Evolutionary conservation across 2,113 vertebrate genomes (phyloP), one percentile per base, ranked within the genome.

Genomic region (Sander vitreus): DNA sequence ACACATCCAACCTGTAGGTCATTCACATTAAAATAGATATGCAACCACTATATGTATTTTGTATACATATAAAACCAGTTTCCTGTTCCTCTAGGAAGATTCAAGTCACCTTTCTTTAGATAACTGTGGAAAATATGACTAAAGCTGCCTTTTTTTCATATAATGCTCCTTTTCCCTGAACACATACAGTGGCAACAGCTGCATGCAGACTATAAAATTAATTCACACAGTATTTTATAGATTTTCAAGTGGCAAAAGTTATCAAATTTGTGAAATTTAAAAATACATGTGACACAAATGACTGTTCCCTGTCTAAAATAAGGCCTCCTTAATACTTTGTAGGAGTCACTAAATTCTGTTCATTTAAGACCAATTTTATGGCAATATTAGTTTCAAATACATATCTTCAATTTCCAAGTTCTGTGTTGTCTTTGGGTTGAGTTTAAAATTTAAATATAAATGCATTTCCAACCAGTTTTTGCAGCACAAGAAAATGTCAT

Each of bases 21-120:
- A 67, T 76, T 78, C 70, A 83, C 76, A 79, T 68, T 45, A 33
- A 54, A 72, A 48, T 43, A 57, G 23, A 76, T 64, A n/a, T 25
- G 23, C 21, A 70, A 50, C 6, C 6, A 68, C 8, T 9, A 23
- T 19, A 45, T 62, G 13, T 36, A 63, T 72, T 36, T 76, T n/a
- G 53, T 59, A 33, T 25, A 50, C 43, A 47, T 4, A 80, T 10
- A 58, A 36, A 60, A 72, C 50, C 7, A 47, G 30, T 27, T 59
- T 2, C 12, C 1, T 0, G 1, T 16, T 33, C 33, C 2, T 65
- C n/a, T 59, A 23, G 6, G 16, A 33, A 47, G 43, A 53, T 27
- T 55, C 10, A 74, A 39, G 8, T 53, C 15, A 23, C 55, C 7
- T 39, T 53, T 39, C 19, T 48, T 14, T 2, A 67, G 21, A 59